Evolutionary conservation across 2,797 vertebrate genomes (phyloP), one percentile per base, ranked within the genome.

Genomic region (Sebastes trivittatus): DNA sequence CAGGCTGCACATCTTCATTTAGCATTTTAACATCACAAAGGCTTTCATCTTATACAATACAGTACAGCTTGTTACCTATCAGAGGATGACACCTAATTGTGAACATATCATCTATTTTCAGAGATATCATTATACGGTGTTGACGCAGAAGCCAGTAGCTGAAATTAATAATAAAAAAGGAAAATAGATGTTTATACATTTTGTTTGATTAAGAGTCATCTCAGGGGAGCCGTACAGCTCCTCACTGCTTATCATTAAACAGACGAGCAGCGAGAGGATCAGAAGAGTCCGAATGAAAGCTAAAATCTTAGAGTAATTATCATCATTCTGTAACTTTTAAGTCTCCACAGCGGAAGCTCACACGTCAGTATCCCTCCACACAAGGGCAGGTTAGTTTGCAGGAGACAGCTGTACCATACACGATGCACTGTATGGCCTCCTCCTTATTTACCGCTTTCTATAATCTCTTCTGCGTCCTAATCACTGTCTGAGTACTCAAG

Each of bases 141-240:
- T 42, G 36, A 83, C 46, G 65, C 66, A 74, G 27, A 74, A 25
- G 38, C 11, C 60, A 54, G 32, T 7, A 20, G 23, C 68, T 55
- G 60, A 59, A 80, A 71, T 70, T 60, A 65, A 25, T 77, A 55
- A 60, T 58, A 11, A 23, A 36, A 34, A 63, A 55, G 60, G 16
- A 52, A 82, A 72, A 71, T 68, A 69, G 58, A 78, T 81, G 83
- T 79, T 77, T 30, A 73, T 80, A 75, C 73, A 60, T 91, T 87
- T 88, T 68, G 74, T 87, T 87, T 82, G 83, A 90, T 86, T 77
- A 81, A 63, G 34, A 83, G 25, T 73, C 63, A 11, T 86, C 86
- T 81, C 65, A 34, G 54, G 82, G 80, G 84, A 84, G 77, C 67
- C 11, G 38, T 55, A 7, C 49, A 29, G 74, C 61, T 75, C 62